Percentiles rank a stretch among this genome's conserved stretches.
Evolutionary conservation across 2,888 invertebrate species (phyloP).

Genomic region (Andrena haemorrhoa): DNA sequence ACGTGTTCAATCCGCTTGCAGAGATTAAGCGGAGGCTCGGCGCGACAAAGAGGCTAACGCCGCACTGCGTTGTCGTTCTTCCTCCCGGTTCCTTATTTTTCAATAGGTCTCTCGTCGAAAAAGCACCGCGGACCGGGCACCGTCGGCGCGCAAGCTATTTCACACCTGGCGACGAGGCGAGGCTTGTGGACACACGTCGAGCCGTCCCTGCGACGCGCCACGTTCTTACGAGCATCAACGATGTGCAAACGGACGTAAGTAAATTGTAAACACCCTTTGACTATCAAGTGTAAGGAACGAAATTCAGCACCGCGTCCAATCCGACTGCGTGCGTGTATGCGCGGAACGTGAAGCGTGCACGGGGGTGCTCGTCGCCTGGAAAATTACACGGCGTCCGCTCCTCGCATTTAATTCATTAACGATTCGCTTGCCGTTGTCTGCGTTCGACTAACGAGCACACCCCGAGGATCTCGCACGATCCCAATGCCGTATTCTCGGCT

Average conservation of each 20-base stretch:
- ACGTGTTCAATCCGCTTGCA: conserved; percentile 50
- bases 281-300: conserved; percentile 55
- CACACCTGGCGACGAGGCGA: not conserved
- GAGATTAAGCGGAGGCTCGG: conserved; percentile 50
- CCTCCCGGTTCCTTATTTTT: not conserved
- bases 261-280: conserved; percentile 68
- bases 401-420: conserved; percentile 52
- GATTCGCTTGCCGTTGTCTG: conserved; percentile 11
- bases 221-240: conserved; percentile 40
- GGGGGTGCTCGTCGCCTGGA: conserved; percentile 39
- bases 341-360: not conserved
- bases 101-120: not conserved
- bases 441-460: conserved; percentile 37
- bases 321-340: not conserved
- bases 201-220: not conserved
- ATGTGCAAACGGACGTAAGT: conserved; percentile 56
- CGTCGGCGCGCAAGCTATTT: not conserved
- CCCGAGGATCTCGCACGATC: not conserved
- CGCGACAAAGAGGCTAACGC: conserved; percentile 30
- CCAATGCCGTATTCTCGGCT: not conserved
- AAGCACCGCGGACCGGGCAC: not conserved
- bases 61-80: not conserved
- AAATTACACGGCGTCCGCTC: conserved; percentile 36
- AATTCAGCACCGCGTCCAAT: conserved; percentile 43
- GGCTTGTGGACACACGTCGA: conserved; percentile 8